Evolutionary conservation across 1,140 invertebrate species (phyloP).

Genomic region (Nomia melanderi): DNA sequence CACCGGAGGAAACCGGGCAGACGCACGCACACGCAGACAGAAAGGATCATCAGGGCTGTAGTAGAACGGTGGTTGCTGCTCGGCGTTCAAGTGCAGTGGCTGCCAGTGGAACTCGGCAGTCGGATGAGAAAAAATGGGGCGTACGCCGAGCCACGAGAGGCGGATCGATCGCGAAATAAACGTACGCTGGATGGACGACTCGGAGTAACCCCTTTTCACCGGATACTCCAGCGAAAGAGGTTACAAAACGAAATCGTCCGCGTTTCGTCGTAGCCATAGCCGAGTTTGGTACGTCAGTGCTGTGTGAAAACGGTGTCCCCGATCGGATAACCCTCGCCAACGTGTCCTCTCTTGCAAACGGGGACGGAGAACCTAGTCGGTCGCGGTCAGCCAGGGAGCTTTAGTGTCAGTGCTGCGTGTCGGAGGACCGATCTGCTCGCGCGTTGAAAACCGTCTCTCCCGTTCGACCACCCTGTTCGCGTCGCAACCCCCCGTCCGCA

Average conservation of each 20-base stretch:
- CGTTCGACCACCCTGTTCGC: too few species aligned
- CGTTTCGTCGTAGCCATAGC: not conserved
- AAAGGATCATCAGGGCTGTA: not conserved
- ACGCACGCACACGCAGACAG: not conserved
- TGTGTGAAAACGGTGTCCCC: too few species aligned
- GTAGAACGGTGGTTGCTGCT: not conserved
- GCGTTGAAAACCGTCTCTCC: too few species aligned
- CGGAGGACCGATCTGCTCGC: too few species aligned
- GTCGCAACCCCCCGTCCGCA: not conserved
- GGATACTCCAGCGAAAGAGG: conserved; percentile 11
- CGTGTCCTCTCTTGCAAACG: too few species aligned
- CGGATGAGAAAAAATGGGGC: conserved; percentile 71
- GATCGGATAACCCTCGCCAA: too few species aligned
- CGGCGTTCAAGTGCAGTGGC: conserved; percentile 15
- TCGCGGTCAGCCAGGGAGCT: too few species aligned
- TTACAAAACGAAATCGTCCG: too few species aligned
- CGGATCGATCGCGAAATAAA: conserved; percentile 78
- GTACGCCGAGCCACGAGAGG: conserved; percentile 68
- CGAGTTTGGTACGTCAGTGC: too few species aligned
- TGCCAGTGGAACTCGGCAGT: conserved; percentile 10
- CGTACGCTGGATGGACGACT: conserved; percentile 60
- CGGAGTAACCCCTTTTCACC: conserved; percentile 28
- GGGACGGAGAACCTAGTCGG: too few species aligned
- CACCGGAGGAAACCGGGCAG: too few species aligned
- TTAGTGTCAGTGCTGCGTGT: too few species aligned